phyloP scores from a whole-genome alignment of 2,113 vertebrate genomes.

The Vimba vimba region DNA sequence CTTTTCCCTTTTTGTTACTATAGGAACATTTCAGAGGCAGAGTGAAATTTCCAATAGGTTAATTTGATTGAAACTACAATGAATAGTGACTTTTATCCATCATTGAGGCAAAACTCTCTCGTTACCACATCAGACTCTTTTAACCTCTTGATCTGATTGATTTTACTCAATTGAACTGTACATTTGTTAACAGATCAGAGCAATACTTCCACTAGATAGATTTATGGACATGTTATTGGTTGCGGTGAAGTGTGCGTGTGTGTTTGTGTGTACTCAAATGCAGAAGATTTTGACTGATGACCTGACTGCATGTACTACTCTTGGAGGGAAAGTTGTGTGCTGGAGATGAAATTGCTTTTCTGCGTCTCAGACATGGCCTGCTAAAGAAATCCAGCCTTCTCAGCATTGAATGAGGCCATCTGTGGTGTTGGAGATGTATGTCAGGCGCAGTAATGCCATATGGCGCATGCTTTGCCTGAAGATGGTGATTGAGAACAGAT shows the following conservation, averaged over 20 bases:
- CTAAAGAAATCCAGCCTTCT: not conserved
- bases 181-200: slow-evolving; percentile 16
- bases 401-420: slow-evolving; percentile 25
- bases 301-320: slow-evolving; percentile 47
- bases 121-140: not conserved
- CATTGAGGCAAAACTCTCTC: not conserved
- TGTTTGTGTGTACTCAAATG: slow-evolving; percentile 48
- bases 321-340: slow-evolving; percentile 27
- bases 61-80: not conserved
- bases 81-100: slow-evolving; percentile 13
- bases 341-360: not conserved
- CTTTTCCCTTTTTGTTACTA: not conserved
- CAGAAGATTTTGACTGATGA: slow-evolving; percentile 31
- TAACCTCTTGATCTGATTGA: slow-evolving; percentile 6
- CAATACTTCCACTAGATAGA: not conserved
- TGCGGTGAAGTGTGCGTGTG: not conserved
- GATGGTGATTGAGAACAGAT: slow-evolving; percentile 60
- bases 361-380: not conserved
- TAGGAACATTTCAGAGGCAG: slow-evolving; percentile 12
- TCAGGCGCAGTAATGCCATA: slow-evolving; percentile 52
- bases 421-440: slow-evolving; percentile 19
- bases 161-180: slow-evolving; percentile 10
- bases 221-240: slow-evolving; percentile 36
- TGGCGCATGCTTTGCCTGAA: slow-evolving; percentile 61
- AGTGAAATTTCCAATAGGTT: not conserved